Conservation (phyloP, 2,113 vertebrate genomes). For the Canis aureus region DNA sequence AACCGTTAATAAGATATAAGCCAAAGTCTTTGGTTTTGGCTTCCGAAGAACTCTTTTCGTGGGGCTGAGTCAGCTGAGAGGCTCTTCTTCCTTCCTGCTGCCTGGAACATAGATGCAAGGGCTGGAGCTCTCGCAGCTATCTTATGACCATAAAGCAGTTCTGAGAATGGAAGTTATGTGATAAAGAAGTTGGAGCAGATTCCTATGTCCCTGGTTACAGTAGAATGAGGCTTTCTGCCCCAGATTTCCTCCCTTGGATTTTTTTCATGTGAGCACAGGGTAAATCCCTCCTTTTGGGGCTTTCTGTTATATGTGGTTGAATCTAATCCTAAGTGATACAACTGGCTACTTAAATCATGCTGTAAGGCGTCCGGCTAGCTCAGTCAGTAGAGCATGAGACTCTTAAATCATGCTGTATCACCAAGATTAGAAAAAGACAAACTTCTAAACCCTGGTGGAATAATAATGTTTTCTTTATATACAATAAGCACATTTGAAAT, state of each 20-base stretch:
- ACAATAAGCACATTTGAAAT: neutral
- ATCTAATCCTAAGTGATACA: neutral
- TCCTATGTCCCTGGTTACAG: neutral
- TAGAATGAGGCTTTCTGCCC: neutral
- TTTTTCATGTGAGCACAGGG: neutral
- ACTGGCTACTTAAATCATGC: neutral
- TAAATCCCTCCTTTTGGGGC: neutral
- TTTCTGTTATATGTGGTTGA: neutral
- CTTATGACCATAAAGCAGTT: neutral
- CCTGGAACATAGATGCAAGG: neutral
- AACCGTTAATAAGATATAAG: neutral
- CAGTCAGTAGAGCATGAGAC: too few species aligned
- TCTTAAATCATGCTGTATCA: neutral
- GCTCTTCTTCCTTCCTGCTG: neutral
- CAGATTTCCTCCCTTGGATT: neutral
- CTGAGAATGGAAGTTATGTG: neutral
- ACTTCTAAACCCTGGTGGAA: neutral
- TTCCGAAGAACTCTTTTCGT: neutral
- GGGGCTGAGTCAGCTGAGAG: neutral
- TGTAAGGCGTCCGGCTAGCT: too few species aligned
- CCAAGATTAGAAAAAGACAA: neutral
- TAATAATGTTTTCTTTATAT: conserved; percentile 21
- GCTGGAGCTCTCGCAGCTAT: neutral
- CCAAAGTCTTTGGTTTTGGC: neutral
- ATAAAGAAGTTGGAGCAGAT: neutral